These are phyloP conservation scores for Asarcornis scutulata DNA, from an alignment of 2,113 vertebrate genomes.

Conservation along the genomic window DNA sequence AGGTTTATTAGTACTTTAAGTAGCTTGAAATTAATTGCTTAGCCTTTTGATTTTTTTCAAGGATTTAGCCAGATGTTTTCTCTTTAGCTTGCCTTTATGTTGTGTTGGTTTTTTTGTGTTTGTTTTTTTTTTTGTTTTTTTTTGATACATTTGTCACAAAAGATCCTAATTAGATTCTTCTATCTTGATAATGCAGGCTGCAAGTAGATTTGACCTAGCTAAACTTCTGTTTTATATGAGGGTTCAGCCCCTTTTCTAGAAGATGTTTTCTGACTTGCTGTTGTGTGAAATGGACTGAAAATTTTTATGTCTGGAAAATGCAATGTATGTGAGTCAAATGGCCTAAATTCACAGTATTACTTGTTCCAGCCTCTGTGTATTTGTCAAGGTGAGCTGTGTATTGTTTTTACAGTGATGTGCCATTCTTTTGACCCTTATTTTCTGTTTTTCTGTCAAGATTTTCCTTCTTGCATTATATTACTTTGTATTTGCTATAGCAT, in stretches of 20 bases:
- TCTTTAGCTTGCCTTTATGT: not conserved
- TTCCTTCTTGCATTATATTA: not conserved
- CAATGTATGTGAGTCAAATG: not conserved
- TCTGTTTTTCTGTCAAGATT: not conserved
- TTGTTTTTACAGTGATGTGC: not conserved
- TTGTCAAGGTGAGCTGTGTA: not conserved
- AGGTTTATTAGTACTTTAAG: not conserved
- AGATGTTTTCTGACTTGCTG: not conserved
- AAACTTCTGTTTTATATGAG: not conserved
- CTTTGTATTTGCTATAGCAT: not conserved
- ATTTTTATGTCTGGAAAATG: not conserved
- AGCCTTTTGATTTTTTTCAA: not conserved
- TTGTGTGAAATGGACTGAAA: not conserved
- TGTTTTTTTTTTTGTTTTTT: not conserved
- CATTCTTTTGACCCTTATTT: not conserved
- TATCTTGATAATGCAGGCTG: not conserved
- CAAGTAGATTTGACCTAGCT: not conserved
- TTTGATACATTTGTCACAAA: not conserved
- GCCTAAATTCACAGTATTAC: not conserved
- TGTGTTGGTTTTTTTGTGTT: not conserved
- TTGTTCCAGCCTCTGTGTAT: not conserved
- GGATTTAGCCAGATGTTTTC: not conserved
- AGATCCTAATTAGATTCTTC: not conserved
- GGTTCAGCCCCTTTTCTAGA: not conserved
- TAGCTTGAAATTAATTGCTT: not conserved